A percentile compares a stretch with the other conserved stretches of the same genome.
Conservation (phyloP, 2,113 vertebrate genomes). For the Paratilapia polleni region DNA sequence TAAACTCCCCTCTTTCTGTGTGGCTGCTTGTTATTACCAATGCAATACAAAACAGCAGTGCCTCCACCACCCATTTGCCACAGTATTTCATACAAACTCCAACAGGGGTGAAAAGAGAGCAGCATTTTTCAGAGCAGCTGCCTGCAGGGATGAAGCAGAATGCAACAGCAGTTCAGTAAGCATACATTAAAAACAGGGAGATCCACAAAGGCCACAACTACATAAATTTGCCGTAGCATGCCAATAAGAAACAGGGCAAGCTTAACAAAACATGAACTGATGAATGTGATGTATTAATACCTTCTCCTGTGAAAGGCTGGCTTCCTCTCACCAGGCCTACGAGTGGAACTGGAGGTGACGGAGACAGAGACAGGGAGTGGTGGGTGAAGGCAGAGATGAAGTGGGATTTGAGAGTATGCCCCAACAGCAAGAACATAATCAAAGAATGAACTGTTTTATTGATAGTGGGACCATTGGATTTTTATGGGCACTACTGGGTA, state of each 20-base stretch:
- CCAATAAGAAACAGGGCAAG: slow-evolving; percentile 23
- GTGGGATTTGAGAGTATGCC: slow-evolving; percentile 26
- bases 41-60: slow-evolving; percentile 39
- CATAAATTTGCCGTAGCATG: not conserved
- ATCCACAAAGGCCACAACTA: slow-evolving; percentile 5
- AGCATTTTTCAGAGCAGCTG: slow-evolving; percentile 16
- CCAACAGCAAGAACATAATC: slow-evolving; percentile 29
- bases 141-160: slow-evolving; percentile 43
- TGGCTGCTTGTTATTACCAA: slow-evolving; percentile 38
- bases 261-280: slow-evolving; percentile 23
- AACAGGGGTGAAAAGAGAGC: slow-evolving; percentile 18
- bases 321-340: slow-evolving; percentile 87
- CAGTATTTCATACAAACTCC: slow-evolving; percentile 34
- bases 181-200: slow-evolving; percentile 22
- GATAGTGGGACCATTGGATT: slow-evolving; percentile 2
- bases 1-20: slow-evolving; percentile 8
- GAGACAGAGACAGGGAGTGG: slow-evolving; percentile 77
- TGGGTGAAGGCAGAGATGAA: slow-evolving; percentile 53
- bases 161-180: slow-evolving; percentile 30
- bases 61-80: slow-evolving; percentile 33
- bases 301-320: slow-evolving; percentile 95
- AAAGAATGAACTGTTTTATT: slow-evolving; percentile 1
- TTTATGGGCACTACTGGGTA: not conserved
- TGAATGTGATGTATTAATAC: slow-evolving; percentile 76
- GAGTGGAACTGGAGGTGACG: slow-evolving; percentile 88